phyloP scores from a whole-genome alignment of 2,888 invertebrate genomes.

The Clitarchus hookeri region DNA sequence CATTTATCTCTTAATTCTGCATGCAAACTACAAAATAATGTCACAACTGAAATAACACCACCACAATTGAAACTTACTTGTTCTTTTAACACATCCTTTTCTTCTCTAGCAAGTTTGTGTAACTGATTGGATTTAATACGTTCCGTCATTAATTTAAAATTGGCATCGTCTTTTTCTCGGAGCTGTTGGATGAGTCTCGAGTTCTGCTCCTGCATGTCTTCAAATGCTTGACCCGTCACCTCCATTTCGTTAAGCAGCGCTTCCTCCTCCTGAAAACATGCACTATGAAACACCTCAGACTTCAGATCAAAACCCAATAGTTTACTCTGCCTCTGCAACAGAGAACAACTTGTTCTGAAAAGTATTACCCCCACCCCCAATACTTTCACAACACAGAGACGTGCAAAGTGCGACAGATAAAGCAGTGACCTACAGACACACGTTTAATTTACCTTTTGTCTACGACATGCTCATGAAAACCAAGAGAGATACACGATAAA shows the following conservation, averaged over 20 bases:
- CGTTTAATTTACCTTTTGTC: no score
- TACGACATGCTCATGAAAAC: no score
- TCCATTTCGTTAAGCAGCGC: constrained; percentile 98
- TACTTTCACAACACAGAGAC: no score
- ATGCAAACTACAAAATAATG: background rate
- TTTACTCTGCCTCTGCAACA: background rate
- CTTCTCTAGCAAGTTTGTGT: constrained; percentile 91
- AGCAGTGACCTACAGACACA: no score
- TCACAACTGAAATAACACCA: background rate
- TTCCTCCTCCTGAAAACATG: constrained; percentile 78
- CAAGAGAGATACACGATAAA: no score
- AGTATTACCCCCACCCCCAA: no score
- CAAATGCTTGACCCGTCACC: constrained; percentile 97
- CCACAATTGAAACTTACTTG: constrained; percentile 61
- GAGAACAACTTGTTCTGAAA: no score
- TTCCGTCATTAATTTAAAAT: constrained; percentile 98
- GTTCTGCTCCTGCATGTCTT: constrained; percentile 99
- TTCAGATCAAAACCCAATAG: background rate
- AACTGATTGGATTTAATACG: constrained; percentile 94
- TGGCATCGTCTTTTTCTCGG: constrained; percentile 96
- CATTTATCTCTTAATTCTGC: background rate
- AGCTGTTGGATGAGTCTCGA: constrained; percentile 92
- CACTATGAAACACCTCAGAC: background rate
- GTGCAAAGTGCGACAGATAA: no score
- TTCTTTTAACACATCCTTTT: constrained; percentile 91